Conservation (phyloP, 2,113 vertebrate genomes). For the Oncorhynchus keta region DNA sequence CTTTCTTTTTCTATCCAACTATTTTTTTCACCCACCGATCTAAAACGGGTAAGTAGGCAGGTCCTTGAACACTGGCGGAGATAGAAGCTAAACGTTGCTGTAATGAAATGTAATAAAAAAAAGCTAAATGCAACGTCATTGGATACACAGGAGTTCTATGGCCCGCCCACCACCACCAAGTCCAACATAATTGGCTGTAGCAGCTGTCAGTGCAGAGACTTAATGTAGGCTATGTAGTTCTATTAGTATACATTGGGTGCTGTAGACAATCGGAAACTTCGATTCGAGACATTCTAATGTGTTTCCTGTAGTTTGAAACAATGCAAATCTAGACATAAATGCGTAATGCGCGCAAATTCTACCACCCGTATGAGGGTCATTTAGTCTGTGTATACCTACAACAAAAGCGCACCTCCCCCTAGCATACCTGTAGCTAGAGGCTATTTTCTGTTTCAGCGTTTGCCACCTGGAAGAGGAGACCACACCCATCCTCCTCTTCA, state of each 20-base stretch:
- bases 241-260: constrained; percentile 27
- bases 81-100: constrained; percentile 68
- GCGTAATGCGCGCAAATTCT: no score
- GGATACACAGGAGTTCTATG: constrained; percentile 35
- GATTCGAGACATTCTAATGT: constrained; percentile 11
- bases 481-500: not conserved
- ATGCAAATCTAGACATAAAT: not conserved
- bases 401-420: not conserved
- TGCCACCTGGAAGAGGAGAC: not conserved
- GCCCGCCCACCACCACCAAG: constrained; percentile 36
- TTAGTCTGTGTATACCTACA: no score
- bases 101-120: constrained; percentile 44
- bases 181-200: constrained; percentile 51
- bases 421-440: not conserved
- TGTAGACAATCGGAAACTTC: constrained; percentile 24
- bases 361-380: not conserved
- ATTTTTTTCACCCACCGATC: constrained; percentile 32
- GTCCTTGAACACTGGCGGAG: constrained; percentile 42
- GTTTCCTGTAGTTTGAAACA: constrained; percentile 3
- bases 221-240: constrained; percentile 37
- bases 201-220: constrained; percentile 41
- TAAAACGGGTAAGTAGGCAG: constrained; percentile 51
- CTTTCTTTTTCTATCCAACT: not conserved
- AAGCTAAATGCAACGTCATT: constrained; percentile 57
- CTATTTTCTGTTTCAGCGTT: not conserved